A percentile compares a stretch with the other conserved stretches of the same genome.
Conservation (phyloP, 2,113 vertebrate genomes). For the Triplophysa tibetana region DNA sequence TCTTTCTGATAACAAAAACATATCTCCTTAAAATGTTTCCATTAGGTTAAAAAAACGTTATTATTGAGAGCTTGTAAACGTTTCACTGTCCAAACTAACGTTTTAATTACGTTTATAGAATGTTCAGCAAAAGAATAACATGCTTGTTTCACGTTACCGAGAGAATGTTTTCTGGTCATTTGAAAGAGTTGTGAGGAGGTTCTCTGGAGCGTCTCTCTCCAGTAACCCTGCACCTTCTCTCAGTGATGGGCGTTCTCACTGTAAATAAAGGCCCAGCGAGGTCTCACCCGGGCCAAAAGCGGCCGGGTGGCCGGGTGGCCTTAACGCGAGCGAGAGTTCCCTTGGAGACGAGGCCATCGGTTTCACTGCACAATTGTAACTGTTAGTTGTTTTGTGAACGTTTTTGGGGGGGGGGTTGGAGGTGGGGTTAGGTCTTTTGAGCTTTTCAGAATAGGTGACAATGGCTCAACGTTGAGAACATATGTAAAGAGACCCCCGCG, state of each 20-base stretch:
- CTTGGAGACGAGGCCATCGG: constrained; percentile 65
- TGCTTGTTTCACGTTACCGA: too few relatives aligned
- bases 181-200: too few relatives aligned
- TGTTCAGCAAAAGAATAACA: too few relatives aligned
- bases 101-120: too few relatives aligned
- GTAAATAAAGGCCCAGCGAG: constrained; percentile 52
- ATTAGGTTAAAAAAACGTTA: too few relatives aligned
- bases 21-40: too few relatives aligned
- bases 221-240: too few relatives aligned
- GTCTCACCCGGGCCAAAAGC: constrained; percentile 72
- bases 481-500: constrained; percentile 97
- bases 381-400: constrained; percentile 82
- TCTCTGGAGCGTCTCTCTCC: too few relatives aligned
- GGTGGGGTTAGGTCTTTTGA: constrained; percentile 81
- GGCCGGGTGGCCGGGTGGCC: constrained; percentile 70
- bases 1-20: constrained; percentile 81
- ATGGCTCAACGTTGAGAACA: constrained; percentile 99
- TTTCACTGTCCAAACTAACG: too few relatives aligned
- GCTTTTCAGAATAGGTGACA: constrained; percentile 96
- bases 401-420: constrained; percentile 40
- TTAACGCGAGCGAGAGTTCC: constrained; percentile 57
- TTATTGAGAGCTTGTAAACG: too few relatives aligned
- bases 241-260: background rate
- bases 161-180: too few relatives aligned
- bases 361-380: constrained; percentile 97